Conservation (phyloP, 64 coral and sea anemone genomes). For the Anthopleura sola region DNA sequence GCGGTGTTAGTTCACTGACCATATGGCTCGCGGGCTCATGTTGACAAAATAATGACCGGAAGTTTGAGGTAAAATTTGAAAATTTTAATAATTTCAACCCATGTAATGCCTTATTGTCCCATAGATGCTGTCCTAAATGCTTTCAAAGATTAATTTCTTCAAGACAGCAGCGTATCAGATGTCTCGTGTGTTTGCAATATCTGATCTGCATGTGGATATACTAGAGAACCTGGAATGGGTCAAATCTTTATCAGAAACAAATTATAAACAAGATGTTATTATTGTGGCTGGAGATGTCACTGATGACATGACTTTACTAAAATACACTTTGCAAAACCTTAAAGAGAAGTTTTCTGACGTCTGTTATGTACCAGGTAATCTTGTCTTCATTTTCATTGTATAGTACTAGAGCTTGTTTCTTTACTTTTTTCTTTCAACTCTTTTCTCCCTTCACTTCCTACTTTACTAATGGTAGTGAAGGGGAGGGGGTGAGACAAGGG, state of each 20-base stretch:
- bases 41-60: neutral
- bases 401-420: neutral
- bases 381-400: neutral
- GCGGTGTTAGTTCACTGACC: neutral
- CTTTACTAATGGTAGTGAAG: too few species aligned
- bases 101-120: neutral
- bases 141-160: neutral
- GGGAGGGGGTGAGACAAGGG: too few species aligned
- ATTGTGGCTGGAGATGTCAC: constrained; percentile 80
- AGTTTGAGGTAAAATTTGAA: neutral
- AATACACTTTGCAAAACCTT: constrained; percentile 31
- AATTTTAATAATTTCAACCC: neutral
- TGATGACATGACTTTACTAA: constrained; percentile 51
- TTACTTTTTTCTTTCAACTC: neutral
- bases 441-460: neutral
- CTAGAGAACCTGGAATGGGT: constrained; percentile 57
- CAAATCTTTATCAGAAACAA: constrained; percentile 19
- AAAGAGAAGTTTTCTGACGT: constrained; percentile 46
- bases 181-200: constrained; percentile 79
- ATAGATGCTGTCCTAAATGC: neutral
- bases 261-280: constrained; percentile 52
- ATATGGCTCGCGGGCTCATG: neutral
- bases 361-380: constrained; percentile 82
- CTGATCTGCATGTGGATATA: constrained; percentile 80
- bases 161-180: constrained; percentile 1